phyloP scores from a whole-genome alignment of 2,113 vertebrate genomes.

The Actinemys pallida region DNA sequence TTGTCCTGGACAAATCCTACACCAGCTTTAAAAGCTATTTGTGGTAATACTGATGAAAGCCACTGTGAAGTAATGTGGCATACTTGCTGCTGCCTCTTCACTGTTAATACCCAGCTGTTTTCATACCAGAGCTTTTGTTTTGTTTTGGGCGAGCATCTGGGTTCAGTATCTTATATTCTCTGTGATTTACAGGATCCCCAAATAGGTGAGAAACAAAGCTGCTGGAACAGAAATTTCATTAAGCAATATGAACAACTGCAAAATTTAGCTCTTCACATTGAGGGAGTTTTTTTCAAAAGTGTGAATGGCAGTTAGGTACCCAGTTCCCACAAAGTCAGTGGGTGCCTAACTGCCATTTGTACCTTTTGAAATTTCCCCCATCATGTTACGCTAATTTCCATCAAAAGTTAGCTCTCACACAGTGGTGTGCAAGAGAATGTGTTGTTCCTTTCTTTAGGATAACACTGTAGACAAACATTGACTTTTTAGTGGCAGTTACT shows the following conservation, averaged over 20 bases:
- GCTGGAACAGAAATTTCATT: not conserved
- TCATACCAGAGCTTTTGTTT: not conserved
- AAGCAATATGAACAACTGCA: not conserved
- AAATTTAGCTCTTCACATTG: not conserved
- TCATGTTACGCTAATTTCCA: not conserved
- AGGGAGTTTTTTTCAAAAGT: not conserved
- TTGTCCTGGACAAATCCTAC: constrained; percentile 40
- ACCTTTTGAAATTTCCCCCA: not conserved
- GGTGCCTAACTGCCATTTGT: not conserved
- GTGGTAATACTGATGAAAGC: constrained; percentile 20
- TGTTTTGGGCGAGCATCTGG: not conserved
- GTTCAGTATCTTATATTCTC: not conserved
- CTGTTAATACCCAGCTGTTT: constrained; percentile 8
- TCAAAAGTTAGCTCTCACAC: not conserved
- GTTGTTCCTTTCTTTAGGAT: not conserved
- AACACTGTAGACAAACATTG: not conserved
- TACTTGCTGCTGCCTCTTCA: not conserved
- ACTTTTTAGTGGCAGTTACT: not conserved
- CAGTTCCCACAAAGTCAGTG: not conserved
- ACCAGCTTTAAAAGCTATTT: constrained; percentile 9
- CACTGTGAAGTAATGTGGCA: not conserved
- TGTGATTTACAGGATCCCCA: constrained; percentile 19
- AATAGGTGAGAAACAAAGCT: not conserved
- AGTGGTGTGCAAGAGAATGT: not conserved
- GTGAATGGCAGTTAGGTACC: not conserved